phyloP scores from a whole-genome alignment of 2,113 vertebrate genomes.

The Podarcis cretensis region DNA sequence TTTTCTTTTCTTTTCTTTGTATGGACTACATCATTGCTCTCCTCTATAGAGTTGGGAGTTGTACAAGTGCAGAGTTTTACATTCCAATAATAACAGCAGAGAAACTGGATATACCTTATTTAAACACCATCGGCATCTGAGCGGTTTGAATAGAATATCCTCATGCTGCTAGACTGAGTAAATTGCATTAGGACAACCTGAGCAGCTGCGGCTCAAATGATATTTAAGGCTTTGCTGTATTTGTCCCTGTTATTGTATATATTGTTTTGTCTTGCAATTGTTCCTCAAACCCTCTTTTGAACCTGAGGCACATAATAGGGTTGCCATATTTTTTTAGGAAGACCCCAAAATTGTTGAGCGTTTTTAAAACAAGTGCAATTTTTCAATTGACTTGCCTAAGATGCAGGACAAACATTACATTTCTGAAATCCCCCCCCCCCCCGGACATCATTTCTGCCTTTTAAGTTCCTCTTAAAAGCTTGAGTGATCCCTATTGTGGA shows the following conservation, averaged over 20 bases:
- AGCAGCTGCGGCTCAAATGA: neutral
- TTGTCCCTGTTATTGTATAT: neutral
- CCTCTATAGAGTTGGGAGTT: neutral
- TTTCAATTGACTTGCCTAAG: no score
- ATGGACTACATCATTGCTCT: neutral
- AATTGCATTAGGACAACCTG: neutral
- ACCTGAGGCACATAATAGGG: neutral
- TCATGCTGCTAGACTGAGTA: neutral
- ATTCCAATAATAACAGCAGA: neutral
- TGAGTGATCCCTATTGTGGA: neutral
- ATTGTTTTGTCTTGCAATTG: neutral
- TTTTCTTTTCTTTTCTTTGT: neutral
- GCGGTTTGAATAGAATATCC: neutral
- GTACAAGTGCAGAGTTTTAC: neutral
- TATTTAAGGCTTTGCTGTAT: neutral
- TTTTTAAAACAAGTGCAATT: no score
- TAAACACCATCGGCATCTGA: neutral
- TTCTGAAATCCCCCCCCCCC: no score
- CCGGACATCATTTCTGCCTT: no score
- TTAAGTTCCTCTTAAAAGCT: neutral
- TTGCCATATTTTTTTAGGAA: no score
- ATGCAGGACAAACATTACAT: no score
- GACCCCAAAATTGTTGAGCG: no score
- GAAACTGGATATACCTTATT: neutral
- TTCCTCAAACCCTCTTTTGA: neutral